Evolutionary conservation across 2,888 invertebrate species (phyloP), one percentile per base, ranked within the genome.

Genomic region (Cyrtodaria siliqua): DNA sequence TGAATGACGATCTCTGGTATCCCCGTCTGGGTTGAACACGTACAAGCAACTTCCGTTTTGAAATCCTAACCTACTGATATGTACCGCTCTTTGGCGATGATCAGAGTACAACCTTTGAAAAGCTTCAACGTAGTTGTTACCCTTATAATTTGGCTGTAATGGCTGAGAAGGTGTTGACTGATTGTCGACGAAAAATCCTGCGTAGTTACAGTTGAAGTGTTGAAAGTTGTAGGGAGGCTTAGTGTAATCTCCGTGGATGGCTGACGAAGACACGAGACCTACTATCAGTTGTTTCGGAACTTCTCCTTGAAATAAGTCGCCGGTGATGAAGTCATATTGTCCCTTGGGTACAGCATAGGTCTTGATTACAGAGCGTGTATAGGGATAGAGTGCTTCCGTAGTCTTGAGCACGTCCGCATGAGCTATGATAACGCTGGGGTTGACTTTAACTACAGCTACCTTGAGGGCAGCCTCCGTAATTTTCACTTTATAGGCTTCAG

Each of bases 341-440:
- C 56, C 14, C 27, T 24, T 26, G 12, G 18, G 14, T 56, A 33
- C 33, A 12, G 33, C 33, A 33, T 33, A 33, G 4, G 33, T 33
- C 60, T 68, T 72, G 2, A 77, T 55, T 23, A 63, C 60, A 1
- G 68, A 64, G 1, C 61, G 50, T 0, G 33, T 68, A 42, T 68
- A 72, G 4, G 77, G 77, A 29, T 77, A 72, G 26, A 67, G 23
- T 26, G 64, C n/a, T n/a, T n/a, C n/a, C n/a, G n/a, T n/a, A n/a
- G n/a, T n/a, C n/a, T n/a, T n/a, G n/a, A n/a, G n/a, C n/a, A n/a
- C n/a, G n/a, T n/a, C n/a, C n/a, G n/a, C n/a, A n/a, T n/a, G n/a
- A n/a, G n/a, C n/a, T n/a, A n/a, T n/a, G n/a, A n/a, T n/a, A n/a
- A n/a, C n/a, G n/a, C n/a, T n/a, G n/a, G n/a, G n/a, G n/a, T n/a